These are phyloP conservation scores for Ceratosolen solmsi DNA, from an alignment of 1,140 invertebrate species.

Conservation along the genomic window DNA sequence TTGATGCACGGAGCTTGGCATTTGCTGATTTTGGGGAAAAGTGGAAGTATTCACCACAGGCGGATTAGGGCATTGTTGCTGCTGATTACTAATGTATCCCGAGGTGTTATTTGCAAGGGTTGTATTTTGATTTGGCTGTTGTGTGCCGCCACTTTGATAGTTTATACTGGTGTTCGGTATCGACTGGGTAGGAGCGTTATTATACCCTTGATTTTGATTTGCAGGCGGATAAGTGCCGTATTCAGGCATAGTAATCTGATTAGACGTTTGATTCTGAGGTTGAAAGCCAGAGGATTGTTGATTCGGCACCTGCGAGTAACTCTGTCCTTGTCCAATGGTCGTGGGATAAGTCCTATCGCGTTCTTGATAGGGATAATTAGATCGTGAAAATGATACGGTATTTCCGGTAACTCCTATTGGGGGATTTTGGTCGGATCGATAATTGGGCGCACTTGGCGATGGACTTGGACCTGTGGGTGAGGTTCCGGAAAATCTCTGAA, in stretches of 20 bases:
- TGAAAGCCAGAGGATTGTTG: slow-evolving; percentile 56
- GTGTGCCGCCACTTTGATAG: slow-evolving; percentile 55
- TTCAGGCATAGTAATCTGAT: slow-evolving; percentile 61
- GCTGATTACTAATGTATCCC: slow-evolving; percentile 42
- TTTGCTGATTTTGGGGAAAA: slow-evolving; percentile 60
- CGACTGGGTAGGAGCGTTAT: slow-evolving; percentile 55
- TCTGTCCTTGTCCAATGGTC: slow-evolving; percentile 62
- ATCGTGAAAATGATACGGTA: slow-evolving; percentile 61
- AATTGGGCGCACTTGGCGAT: slow-evolving; percentile 55
- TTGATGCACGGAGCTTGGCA: slow-evolving; percentile 51
- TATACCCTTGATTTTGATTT: slow-evolving; percentile 63
- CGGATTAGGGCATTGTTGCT: slow-evolving; percentile 53
- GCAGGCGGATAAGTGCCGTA: slow-evolving; percentile 61
- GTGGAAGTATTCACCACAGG: slow-evolving; percentile 45
- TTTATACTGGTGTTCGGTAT: slow-evolving; percentile 58
- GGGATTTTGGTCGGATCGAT: slow-evolving; percentile 61
- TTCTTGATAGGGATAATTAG: slow-evolving; percentile 64
- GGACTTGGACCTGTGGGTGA: slow-evolving; percentile 11
- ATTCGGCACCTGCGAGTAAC: slow-evolving; percentile 61
- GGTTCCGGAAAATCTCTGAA: slow-evolving; percentile 37
- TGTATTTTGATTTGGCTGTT: slow-evolving; percentile 51
- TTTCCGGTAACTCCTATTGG: slow-evolving; percentile 47
- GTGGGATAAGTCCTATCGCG: slow-evolving; percentile 61
- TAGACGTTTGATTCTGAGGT: slow-evolving; percentile 58
- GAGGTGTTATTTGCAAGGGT: slow-evolving; percentile 24